Conservation (phyloP, 2,888 invertebrate species). For the Romanomermis culicivorax region DNA sequence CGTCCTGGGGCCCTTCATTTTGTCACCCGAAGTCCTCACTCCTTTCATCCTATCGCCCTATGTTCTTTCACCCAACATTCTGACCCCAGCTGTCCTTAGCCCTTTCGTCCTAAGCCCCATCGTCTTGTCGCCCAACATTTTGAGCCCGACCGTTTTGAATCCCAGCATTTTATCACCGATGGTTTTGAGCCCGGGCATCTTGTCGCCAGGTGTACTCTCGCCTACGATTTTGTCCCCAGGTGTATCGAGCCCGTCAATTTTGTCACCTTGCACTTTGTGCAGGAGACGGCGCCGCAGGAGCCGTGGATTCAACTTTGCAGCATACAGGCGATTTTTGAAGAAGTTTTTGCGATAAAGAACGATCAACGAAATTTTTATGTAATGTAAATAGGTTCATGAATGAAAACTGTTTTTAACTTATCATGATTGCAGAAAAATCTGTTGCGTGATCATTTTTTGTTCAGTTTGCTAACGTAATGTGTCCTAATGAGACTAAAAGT, state of each 20-base stretch:
- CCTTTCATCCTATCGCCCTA: neutral
- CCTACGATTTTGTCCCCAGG: neutral
- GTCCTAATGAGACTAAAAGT: too few relatives aligned
- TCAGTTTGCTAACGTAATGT: too few relatives aligned
- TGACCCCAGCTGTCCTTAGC: neutral
- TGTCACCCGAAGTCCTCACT: neutral
- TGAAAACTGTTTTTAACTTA: too few relatives aligned
- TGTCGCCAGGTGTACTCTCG: neutral
- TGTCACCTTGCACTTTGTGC: slow-evolving; percentile 1
- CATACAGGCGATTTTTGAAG: too few relatives aligned
- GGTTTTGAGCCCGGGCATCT: neutral
- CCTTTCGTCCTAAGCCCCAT: slow-evolving; percentile 1
- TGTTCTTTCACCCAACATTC: neutral
- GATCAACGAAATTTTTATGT: too few relatives aligned
- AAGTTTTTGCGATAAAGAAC: too few relatives aligned
- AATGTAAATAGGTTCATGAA: too few relatives aligned
- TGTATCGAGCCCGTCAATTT: neutral
- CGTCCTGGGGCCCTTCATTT: slow-evolving; percentile 1
- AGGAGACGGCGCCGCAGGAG: neutral
- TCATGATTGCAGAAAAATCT: too few relatives aligned
- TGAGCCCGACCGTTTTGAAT: neutral
- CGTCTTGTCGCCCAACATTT: neutral
- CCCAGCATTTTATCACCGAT: neutral
- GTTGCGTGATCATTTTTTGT: too few relatives aligned
- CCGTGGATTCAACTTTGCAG: neutral